These are phyloP conservation scores for Amiota communis DNA, from an alignment of 2,888 invertebrate genomes.

Conservation along the genomic window DNA sequence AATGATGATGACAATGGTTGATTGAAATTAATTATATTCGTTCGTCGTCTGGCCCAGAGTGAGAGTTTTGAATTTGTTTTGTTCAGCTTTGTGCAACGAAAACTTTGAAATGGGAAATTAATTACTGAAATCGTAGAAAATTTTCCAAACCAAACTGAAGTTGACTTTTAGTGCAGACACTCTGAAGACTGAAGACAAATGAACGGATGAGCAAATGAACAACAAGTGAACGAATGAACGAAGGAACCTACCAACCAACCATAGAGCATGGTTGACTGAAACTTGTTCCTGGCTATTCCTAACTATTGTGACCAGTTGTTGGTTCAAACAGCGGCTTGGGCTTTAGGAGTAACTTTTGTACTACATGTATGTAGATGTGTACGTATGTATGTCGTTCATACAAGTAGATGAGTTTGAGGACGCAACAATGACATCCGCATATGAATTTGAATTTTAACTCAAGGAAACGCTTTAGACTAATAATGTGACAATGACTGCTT, in stretches of 20 bases:
- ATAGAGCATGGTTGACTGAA: constrained; percentile 5
- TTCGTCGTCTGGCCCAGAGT: neutral
- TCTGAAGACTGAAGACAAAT: neutral
- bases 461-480: constrained; percentile 62
- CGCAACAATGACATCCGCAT: constrained; percentile 51
- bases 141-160: constrained; percentile 32
- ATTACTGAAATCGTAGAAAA: constrained; percentile 64
- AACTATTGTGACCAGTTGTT: neutral
- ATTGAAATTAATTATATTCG: constrained; percentile 6
- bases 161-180: constrained; percentile 2
- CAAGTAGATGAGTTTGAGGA: neutral
- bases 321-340: constrained; percentile 2
- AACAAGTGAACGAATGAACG: neutral
- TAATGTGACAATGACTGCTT: constrained; percentile 49
- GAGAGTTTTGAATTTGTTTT: constrained; percentile 4
- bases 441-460: constrained; percentile 58
- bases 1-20: neutral
- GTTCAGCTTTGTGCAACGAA: constrained; percentile 20
- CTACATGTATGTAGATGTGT: neutral
- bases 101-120: constrained; percentile 52
- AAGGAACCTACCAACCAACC: neutral
- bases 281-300: neutral
- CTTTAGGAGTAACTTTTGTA: constrained; percentile 4
- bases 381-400: too few relatives aligned
- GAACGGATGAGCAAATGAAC: neutral